Evolutionary conservation across 2,113 vertebrate species (phyloP), one percentile per base, ranked within the genome.

Genomic region (Channa maculata): DNA sequence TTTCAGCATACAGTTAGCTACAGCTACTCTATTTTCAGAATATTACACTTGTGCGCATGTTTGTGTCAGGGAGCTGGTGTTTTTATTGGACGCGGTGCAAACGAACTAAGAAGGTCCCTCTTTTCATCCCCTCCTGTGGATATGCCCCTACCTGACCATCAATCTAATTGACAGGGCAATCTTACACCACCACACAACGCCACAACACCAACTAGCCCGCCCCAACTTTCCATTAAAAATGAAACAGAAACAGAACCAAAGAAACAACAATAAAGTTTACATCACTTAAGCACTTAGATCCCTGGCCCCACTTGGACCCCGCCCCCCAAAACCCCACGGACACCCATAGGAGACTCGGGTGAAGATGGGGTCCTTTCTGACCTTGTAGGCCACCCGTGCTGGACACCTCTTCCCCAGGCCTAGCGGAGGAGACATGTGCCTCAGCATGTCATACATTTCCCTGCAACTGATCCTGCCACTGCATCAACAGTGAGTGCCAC

Each of bases 401-500:
- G 97, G 97, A 93, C 97, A 98, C 94, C 97, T 97, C 96, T 96
- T 97, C 94, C 97, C 97, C 83, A 98, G 96, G 92, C 97, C 97
- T 95, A 98, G 95, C 87, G 97, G 97, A 64, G 97, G 97, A 93
- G 96, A 96, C 96, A 98, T 98, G 92, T 97, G 97, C 94, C 96
- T 97, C 94, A 98, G 96, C 96, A 98, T 97, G 95, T 97, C 95
- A 96, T 97, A 98, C 97, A 98, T 97, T 95, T 98, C 96, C 95
- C 93, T 96, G 96, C 96, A 96, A 95, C 96, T 96, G 96, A 98
- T 96, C 92, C 96, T 96, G 95, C 96, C 97, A 96, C 97, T 98
- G 96, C 90, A 92, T 93, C 93, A 88, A 74, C 90, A 86, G 83
- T 86, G 94, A 92, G 91, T 91, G 80, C 80, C 85, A 83, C 77